These are phyloP conservation scores for Isichthys henryi DNA, from an alignment of 2,113 vertebrate genomes.

Conservation along the genomic window DNA sequence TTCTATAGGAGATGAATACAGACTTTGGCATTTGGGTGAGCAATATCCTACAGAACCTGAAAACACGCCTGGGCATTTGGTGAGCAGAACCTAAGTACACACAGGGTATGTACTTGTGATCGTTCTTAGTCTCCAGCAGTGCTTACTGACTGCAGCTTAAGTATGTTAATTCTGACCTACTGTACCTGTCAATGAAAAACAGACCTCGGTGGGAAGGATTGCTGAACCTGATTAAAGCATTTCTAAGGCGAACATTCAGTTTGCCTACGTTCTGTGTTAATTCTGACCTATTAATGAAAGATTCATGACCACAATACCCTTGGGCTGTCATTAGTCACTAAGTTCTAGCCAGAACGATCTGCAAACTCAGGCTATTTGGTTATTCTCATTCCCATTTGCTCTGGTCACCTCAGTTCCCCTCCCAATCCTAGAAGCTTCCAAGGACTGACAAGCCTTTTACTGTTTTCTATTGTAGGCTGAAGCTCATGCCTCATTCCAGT, in stretches of 20 bases:
- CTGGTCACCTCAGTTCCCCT: background rate
- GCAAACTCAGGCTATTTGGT: background rate
- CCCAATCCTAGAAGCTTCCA: background rate
- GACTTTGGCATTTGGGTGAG: background rate
- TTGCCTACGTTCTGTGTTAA: background rate
- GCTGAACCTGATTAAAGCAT: background rate
- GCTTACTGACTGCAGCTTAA: background rate
- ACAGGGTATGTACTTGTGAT: background rate
- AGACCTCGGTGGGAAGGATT: background rate
- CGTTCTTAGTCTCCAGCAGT: background rate
- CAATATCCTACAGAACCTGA: background rate
- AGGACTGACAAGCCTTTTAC: background rate
- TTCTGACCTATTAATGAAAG: background rate
- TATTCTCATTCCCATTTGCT: background rate
- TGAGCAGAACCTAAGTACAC: background rate
- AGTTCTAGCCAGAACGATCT: background rate
- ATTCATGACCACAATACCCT: background rate
- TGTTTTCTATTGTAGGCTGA: background rate
- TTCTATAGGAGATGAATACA: background rate
- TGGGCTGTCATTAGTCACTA: background rate
- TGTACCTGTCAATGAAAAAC: background rate
- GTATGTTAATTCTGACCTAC: background rate
- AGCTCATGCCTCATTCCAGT: background rate
- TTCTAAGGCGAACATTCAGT: background rate
- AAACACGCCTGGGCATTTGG: background rate